A percentile compares a stretch with the other conserved stretches of the same genome.
These are phyloP conservation scores for Conomelus anceps DNA, from an alignment of 2,888 invertebrate genomes.

Conservation along the genomic window DNA sequence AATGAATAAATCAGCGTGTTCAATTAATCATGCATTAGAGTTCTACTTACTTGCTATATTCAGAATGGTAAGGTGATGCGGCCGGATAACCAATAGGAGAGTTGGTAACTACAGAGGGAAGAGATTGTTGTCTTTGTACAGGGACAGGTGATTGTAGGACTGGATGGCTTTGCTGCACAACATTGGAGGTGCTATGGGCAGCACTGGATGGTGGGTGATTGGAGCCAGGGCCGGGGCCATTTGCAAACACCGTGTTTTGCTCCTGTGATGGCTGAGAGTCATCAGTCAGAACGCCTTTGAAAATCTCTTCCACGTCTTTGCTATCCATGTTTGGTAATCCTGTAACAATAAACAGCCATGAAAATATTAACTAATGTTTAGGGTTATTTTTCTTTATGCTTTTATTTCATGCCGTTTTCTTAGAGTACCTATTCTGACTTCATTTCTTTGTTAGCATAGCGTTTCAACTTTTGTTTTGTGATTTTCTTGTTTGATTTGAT, in stretches of 20 bases:
- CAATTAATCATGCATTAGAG: not conserved
- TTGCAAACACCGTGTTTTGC: not conserved
- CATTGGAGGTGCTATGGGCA: slow-evolving; percentile 17
- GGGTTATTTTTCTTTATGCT: too few relatives aligned
- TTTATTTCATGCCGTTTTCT: too few relatives aligned
- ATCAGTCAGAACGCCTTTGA: slow-evolving; percentile 82
- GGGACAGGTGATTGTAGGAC: not conserved
- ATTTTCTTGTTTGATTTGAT: too few relatives aligned
- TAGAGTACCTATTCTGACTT: too few relatives aligned
- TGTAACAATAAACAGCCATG: slow-evolving; percentile 23
- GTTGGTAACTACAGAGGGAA: slow-evolving; percentile 47
- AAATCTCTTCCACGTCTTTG: slow-evolving; percentile 86
- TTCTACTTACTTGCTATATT: slow-evolving; percentile 66
- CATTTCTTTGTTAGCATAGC: too few relatives aligned
- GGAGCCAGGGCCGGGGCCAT: not conserved
- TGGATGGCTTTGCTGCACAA: slow-evolving; percentile 17
- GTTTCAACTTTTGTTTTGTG: too few relatives aligned
- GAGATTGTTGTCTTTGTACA: slow-evolving; percentile 30
- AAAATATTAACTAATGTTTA: not conserved
- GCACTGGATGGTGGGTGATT: not conserved
- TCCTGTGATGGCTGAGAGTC: slow-evolving; percentile 64
- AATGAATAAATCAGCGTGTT: too few relatives aligned
- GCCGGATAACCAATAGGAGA: slow-evolving; percentile 68
- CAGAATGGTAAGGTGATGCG: slow-evolving; percentile 71
- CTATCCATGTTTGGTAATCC: slow-evolving; percentile 78